Evolutionary conservation across 1,140 invertebrate species (phyloP).

Genomic region (Camponotus vicinus): DNA sequence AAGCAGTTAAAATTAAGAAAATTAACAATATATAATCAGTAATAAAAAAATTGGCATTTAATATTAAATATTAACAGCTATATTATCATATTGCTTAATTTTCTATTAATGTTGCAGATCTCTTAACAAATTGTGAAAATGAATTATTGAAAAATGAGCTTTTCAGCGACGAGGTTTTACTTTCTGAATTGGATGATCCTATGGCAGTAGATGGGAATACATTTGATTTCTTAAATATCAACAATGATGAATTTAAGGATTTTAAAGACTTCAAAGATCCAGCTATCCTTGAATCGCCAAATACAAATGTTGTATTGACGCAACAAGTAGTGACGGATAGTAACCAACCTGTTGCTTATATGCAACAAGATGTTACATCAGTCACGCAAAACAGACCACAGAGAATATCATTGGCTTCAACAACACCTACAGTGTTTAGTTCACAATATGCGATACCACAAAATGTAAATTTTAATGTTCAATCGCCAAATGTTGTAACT

Average conservation of each 20-base stretch:
- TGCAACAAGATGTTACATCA: conserved; percentile 66
- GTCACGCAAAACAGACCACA: conserved; percentile 65
- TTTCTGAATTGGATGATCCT: conserved; percentile 81
- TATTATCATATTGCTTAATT: conserved; percentile 26
- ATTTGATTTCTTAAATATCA: conserved; percentile 81
- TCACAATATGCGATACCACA: conserved; percentile 82
- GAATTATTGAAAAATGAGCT: conserved; percentile 83
- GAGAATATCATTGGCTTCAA: conserved; percentile 77
- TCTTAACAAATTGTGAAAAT: conserved; percentile 82
- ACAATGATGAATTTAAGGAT: conserved; percentile 68
- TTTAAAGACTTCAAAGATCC: conserved; percentile 71
- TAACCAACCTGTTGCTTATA: conserved; percentile 62
- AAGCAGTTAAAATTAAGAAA: not conserved
- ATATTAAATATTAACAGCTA: conserved; percentile 2
- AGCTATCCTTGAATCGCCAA: conserved; percentile 67
- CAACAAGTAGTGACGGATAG: conserved; percentile 54
- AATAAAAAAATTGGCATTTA: not conserved
- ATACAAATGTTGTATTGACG: conserved; percentile 67
- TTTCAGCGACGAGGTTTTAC: conserved; percentile 82
- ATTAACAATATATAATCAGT: not conserved
- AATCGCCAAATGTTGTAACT: conserved; percentile 82
- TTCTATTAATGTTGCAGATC: conserved; percentile 72
- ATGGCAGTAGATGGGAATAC: conserved; percentile 78
- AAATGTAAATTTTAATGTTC: conserved; percentile 83
- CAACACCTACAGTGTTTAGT: conserved; percentile 78